Base-by-base conservation (phyloP, 2,113 vertebrate genomes). In the Silurus asotus region DNA sequence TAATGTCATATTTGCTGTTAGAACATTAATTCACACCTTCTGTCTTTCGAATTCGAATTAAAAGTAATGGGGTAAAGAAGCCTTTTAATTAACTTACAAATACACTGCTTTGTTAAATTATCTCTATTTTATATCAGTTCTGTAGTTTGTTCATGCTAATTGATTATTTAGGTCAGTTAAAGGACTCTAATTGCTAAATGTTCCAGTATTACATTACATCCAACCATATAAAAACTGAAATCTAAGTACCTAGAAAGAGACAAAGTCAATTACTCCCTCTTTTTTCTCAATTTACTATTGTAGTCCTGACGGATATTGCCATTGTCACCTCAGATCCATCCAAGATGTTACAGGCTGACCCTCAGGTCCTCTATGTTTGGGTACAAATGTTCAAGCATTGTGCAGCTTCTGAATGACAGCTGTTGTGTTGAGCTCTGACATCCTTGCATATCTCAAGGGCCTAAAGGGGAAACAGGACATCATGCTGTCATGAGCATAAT, bases 401-500 rank as follows among this genome's bases (percentile, higher is more conserved):
- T 82, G 51, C 83, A 81, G n/a, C 8, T 84, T 37, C 37, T 95
- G 93, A 95, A 90, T 94, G 94, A 94, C 94, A 95, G 93, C 90
- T 92, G 81, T 95, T 92, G 58, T 87, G 94, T 94, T 94, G 91
- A 86, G 87, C 93, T 90, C 91, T 92, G 92, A 91, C 92, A 92
- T 88, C 88, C 87, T 88, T 56, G 86, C 90, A 90, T 91, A 92
- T 93, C 92, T 93, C 87, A 51, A 45, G 84, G 84, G 91, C 92
- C 93, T 92, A 90, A 93, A 94, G 93, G 92, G 93, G 92, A 88
- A 90, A 88, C 81, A 87, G 89, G 92, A 92, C 92, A 93, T 75
- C 93, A 92, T 88, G 93, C 91, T 93, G 91, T 93, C 92, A 92
- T 94, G 92, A 93, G 87, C 92, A 91, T 91, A 92, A 91, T 89